Percentiles rank a stretch among this genome's conserved stretches.
These are phyloP conservation scores for Cynocephalus volans DNA, from an alignment of 2,113 vertebrate species.

Conservation along the genomic window DNA sequence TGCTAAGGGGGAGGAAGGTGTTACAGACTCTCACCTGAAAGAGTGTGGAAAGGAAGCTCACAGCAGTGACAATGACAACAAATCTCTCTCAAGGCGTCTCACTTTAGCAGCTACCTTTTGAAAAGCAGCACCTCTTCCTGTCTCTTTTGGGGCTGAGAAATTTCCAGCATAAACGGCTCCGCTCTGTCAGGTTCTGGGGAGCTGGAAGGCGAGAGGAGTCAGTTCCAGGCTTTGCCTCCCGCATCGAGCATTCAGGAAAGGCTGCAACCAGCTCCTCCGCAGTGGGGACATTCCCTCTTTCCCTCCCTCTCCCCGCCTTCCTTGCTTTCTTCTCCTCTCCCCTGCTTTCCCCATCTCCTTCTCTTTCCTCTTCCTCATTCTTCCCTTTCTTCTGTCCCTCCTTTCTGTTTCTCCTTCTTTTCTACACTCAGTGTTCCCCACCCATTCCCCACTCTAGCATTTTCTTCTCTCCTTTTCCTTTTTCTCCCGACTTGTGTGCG, in stretches of 20 bases:
- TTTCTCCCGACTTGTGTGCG: neutral
- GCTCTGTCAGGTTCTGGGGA: neutral
- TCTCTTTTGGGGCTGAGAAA: neutral
- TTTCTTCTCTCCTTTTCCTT: neutral
- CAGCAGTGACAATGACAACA: neutral
- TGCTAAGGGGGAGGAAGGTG: neutral
- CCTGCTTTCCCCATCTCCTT: no score
- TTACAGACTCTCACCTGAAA: neutral
- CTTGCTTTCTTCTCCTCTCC: no score
- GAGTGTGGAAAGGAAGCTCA: neutral
- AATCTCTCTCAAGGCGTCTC: neutral
- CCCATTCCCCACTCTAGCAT: neutral
- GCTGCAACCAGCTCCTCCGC: neutral
- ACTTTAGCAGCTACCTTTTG: neutral
- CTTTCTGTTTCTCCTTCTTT: neutral
- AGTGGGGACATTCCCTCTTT: neutral
- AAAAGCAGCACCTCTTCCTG: neutral
- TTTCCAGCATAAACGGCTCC: neutral
- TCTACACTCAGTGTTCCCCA: fast-evolving
- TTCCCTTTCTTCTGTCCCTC: neutral
- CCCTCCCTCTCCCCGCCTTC: no score
- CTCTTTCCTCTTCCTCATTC: no score
- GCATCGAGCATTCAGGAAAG: neutral
- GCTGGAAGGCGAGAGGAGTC: neutral
- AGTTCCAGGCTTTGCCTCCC: neutral